A percentile compares a stretch with the other conserved stretches of the same genome.
These are phyloP conservation scores for Stomorhina lunata DNA, from an alignment of 2,888 invertebrate species.

Conservation along the genomic window DNA sequence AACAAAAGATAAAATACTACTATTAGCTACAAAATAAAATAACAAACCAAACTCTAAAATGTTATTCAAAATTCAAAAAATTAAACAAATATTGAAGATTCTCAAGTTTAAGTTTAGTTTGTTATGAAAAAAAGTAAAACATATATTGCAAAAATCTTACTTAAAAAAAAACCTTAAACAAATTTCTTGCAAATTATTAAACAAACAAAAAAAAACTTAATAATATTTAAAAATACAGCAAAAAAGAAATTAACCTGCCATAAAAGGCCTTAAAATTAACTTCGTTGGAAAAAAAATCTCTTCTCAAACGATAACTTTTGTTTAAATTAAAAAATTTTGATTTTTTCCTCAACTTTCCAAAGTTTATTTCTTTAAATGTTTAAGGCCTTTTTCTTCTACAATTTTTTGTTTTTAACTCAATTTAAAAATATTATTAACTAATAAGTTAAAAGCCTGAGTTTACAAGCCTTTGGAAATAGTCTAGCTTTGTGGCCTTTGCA, in stretches of 20 bases:
- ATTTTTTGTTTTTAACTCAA: not conserved
- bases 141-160: not conserved
- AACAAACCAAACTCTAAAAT: conserved; percentile 17
- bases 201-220: not conserved
- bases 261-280: conserved; percentile 61
- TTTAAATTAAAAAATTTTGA: not conserved
- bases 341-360: not conserved
- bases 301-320: not conserved
- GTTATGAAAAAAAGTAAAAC: not conserved
- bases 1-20: not conserved
- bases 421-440: no score
- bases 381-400: conserved; percentile 49
- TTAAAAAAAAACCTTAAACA: not conserved
- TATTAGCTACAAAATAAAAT: conserved; percentile 33
- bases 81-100: conserved; percentile 18
- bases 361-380: not conserved
- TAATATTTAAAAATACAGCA: conserved; percentile 20
- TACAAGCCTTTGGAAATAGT: no score
- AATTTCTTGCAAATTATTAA: conserved; percentile 26
- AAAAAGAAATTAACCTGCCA: conserved; percentile 57
- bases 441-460: no score
- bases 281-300: not conserved
- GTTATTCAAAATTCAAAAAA: conserved; percentile 25
- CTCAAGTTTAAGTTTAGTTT: conserved; percentile 32
- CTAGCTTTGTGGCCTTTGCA: no score